Percentiles rank a stretch among this genome's conserved stretches.
Conservation (phyloP, 2,797 vertebrate species). For the Acanthopagrus latus region DNA sequence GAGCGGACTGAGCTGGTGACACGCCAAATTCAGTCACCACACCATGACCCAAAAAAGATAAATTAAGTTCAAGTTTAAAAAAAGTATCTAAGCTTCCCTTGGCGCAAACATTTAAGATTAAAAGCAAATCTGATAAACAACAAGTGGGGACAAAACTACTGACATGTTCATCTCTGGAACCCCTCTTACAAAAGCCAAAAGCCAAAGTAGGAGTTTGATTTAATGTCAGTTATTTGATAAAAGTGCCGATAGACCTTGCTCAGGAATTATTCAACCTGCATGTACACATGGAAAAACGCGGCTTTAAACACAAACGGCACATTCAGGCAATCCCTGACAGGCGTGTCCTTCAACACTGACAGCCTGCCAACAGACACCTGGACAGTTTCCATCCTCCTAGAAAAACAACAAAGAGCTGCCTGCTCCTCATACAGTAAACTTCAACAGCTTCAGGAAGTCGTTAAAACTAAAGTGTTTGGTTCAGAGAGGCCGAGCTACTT, state of each 20-base stretch:
- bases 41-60: background rate
- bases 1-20: background rate
- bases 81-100: background rate
- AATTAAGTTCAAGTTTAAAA: background rate
- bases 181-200: background rate
- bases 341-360: background rate
- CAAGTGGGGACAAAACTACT: background rate
- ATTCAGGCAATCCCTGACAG: background rate
- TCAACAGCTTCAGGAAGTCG: constrained; percentile 48
- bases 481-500: background rate
- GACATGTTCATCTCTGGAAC: background rate
- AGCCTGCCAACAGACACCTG: constrained; percentile 28
- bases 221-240: background rate
- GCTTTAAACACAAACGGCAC: background rate
- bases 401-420: constrained; percentile 50
- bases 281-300: constrained; percentile 9
- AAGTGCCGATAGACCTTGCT: background rate
- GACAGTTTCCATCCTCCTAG: constrained; percentile 40
- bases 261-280: background rate
- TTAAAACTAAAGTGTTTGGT: constrained; percentile 25
- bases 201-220: background rate
- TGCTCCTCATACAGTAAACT: constrained; percentile 23
- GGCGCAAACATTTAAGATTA: background rate
- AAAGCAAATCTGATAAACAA: constrained; percentile 1
- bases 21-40: background rate